A percentile compares a stretch with the other conserved stretches of the same genome.
These are phyloP conservation scores for Rhagium mordax DNA, from an alignment of 2,888 invertebrate genomes.

Conservation along the genomic window DNA sequence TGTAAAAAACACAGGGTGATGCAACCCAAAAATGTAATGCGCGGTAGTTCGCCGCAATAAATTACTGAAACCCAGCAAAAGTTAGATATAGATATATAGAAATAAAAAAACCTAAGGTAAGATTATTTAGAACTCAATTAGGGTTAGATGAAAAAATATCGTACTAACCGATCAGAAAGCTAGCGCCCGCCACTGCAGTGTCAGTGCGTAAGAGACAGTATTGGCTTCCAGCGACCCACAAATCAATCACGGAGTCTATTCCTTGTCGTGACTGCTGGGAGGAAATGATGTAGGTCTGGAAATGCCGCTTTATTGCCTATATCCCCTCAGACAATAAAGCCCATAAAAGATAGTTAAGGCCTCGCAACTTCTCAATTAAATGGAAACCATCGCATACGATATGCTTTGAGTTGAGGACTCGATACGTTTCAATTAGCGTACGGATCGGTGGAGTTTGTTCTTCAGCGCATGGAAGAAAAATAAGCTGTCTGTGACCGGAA, in stretches of 20 bases:
- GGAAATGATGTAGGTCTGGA: background rate
- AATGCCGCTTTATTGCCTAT: background rate
- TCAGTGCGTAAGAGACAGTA: background rate
- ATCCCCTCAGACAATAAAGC: background rate
- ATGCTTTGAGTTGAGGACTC: background rate
- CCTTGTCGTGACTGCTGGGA: background rate
- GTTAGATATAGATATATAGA: too few relatives aligned
- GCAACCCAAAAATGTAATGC: too few relatives aligned
- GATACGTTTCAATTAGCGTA: background rate
- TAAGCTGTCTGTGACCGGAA: background rate
- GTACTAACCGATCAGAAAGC: background rate
- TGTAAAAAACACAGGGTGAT: too few relatives aligned
- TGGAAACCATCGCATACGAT: background rate
- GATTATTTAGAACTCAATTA: too few relatives aligned
- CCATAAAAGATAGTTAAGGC: background rate
- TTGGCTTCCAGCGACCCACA: background rate
- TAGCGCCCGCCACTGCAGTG: background rate
- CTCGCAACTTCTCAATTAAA: background rate
- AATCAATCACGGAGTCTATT: background rate
- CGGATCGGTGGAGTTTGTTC: background rate
- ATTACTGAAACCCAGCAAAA: too few relatives aligned
- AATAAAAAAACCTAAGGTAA: too few relatives aligned
- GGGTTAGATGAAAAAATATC: too few relatives aligned
- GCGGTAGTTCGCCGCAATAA: too few relatives aligned
- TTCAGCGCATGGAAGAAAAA: background rate